Percentiles rank a stretch among this genome's conserved stretches.
Conservation (phyloP, 2,888 invertebrate genomes). For the Drosophila peninsularis region DNA sequence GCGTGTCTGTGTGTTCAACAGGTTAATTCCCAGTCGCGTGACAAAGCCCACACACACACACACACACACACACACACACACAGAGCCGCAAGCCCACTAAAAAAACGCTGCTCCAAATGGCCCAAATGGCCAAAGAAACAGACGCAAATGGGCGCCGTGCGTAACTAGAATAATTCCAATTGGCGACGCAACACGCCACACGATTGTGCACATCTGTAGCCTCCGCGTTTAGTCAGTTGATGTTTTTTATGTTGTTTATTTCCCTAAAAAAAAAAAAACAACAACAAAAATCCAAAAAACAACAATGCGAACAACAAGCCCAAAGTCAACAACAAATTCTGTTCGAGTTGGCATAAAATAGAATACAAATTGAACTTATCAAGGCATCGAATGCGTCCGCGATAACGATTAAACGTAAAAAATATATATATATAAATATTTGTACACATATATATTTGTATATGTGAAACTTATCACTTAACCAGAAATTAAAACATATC, state of each 20-base stretch:
- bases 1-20: constrained; percentile 45
- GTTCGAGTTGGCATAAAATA: constrained; percentile 69
- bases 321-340: constrained; percentile 50
- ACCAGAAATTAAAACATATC: constrained; percentile 31
- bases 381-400: constrained; percentile 60
- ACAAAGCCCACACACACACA: constrained; percentile 17
- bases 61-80: neutral
- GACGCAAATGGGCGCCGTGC: constrained; percentile 14
- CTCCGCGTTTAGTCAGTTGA: constrained; percentile 13
- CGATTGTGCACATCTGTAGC: constrained; percentile 18
- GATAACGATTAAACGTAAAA: constrained; percentile 66
- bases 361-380: constrained; percentile 77
- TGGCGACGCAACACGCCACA: constrained; percentile 26
- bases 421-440: neutral
- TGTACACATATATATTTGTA: constrained; percentile 2
- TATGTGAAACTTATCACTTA: constrained; percentile 23
- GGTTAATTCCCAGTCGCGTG: constrained; percentile 47
- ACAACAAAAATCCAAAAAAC: constrained; percentile 11
- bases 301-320: constrained; percentile 19
- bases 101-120: constrained; percentile 9
- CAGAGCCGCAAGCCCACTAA: neutral
- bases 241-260: constrained; percentile 37
- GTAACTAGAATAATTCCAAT: constrained; percentile 20
- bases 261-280: constrained; percentile 21
- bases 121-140: constrained; percentile 6